Percentiles rank a stretch among this genome's conserved stretches.
Conservation (phyloP, 1,140 invertebrate species). For the Drosophila azteca region DNA sequence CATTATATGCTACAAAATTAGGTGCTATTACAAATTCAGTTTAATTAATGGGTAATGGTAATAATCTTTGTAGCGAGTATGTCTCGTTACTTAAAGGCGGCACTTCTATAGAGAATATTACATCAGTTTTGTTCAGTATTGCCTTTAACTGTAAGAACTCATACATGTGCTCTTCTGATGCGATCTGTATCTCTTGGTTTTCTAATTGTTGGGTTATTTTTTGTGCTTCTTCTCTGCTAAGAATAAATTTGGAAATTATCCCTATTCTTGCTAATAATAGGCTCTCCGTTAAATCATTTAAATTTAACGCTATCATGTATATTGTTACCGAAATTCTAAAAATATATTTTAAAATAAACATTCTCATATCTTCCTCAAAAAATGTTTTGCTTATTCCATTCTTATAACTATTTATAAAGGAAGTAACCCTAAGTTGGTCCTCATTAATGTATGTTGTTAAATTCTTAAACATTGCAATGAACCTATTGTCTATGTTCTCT, state of each 20-base stretch:
- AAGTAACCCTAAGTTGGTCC: neutral
- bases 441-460: too few relatives aligned
- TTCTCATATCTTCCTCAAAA: neutral
- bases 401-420: neutral
- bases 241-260: neutral
- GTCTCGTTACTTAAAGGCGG: neutral
- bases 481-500: neutral
- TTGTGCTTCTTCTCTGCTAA: neutral
- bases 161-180: neutral
- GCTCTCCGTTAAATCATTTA: too few relatives aligned
- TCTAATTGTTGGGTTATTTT: neutral
- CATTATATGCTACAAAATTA: neutral
- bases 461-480: neutral
- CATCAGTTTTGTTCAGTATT: neutral
- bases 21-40: conserved; percentile 11
- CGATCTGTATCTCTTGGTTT: neutral
- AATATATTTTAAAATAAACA: conserved; percentile 1
- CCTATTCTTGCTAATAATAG: too few relatives aligned
- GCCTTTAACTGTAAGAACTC: neutral
- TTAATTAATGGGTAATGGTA: neutral
- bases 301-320: too few relatives aligned
- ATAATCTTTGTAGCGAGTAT: neutral
- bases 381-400: conserved; percentile 3
- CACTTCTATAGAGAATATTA: too few relatives aligned
- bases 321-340: neutral